These are phyloP conservation scores for Notodonta dromedarius DNA, from an alignment of 2,888 invertebrate species.

Conservation along the genomic window DNA sequence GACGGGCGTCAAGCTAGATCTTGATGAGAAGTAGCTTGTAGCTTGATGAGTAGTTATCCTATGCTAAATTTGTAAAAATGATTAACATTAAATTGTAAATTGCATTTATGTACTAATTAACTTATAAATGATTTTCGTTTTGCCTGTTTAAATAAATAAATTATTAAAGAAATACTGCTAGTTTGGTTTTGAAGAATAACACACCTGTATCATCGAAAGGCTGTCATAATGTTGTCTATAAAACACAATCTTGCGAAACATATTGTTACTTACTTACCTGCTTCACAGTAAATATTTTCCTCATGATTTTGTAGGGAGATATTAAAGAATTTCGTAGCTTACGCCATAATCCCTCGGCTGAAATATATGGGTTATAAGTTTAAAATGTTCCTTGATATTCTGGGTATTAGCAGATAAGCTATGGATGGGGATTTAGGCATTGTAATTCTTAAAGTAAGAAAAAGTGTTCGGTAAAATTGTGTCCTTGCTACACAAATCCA, in stretches of 20 bases:
- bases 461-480: no score
- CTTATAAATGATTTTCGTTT: no score
- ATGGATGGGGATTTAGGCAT: neutral
- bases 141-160: no score
- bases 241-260: neutral
- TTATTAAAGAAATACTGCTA: no score
- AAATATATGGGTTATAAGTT: neutral
- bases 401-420: constrained; percentile 1
- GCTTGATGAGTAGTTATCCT: no score
- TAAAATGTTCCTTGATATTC: constrained; percentile 2
- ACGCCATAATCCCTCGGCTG: neutral
- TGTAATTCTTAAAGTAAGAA: neutral
- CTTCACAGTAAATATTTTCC: neutral
- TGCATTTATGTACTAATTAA: no score
- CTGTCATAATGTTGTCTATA: neutral
- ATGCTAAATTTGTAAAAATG: no score
- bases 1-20: no score
- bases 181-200: no score
- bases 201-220: neutral
- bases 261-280: neutral
- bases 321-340: constrained; percentile 1
- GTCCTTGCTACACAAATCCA: no score
- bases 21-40: no score
- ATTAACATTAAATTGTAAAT: no score
- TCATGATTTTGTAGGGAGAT: neutral